Evolutionary conservation across 1,140 invertebrate genomes (phyloP).

Genomic region (Eubasilissa regina): DNA sequence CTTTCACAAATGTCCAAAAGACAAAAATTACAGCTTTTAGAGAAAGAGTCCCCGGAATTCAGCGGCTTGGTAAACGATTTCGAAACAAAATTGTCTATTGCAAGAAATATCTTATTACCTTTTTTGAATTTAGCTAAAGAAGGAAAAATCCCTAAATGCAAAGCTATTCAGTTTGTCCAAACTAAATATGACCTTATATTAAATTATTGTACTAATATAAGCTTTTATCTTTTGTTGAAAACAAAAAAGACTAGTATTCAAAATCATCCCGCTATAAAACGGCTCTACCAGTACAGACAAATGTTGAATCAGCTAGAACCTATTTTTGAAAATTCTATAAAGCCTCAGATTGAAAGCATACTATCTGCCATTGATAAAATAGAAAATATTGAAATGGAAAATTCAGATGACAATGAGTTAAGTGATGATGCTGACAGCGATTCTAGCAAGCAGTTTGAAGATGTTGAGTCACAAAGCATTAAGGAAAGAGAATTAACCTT

Average conservation of each 20-base stretch:
- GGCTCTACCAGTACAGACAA: slow-evolving; percentile 85
- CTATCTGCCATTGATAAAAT: slow-evolving; percentile 71
- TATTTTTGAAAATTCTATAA: slow-evolving; percentile 77
- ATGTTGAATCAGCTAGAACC: slow-evolving; percentile 82
- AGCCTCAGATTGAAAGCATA: slow-evolving; percentile 77
- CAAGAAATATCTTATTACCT: slow-evolving; percentile 77
- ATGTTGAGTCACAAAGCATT: slow-evolving; percentile 9
- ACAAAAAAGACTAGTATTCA: slow-evolving; percentile 78
- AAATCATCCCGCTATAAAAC: slow-evolving; percentile 89
- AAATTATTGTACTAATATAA: slow-evolving; percentile 90
- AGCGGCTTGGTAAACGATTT: slow-evolving; percentile 83
- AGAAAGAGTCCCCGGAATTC: slow-evolving; percentile 91
- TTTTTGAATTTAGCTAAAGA: slow-evolving; percentile 77
- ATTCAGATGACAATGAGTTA: slow-evolving; percentile 58
- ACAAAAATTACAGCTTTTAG: slow-evolving; percentile 82
- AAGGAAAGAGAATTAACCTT: slow-evolving; percentile 21
- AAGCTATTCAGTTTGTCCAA: slow-evolving; percentile 78
- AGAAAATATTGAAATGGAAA: slow-evolving; percentile 63
- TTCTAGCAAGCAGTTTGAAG: slow-evolving; percentile 58
- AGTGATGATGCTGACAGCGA: slow-evolving; percentile 67
- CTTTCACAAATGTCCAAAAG: slow-evolving; percentile 81
- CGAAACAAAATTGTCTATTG: slow-evolving; percentile 79
- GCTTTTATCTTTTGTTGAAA: slow-evolving; percentile 90
- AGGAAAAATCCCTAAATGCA: slow-evolving; percentile 72
- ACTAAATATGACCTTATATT: slow-evolving; percentile 81